A percentile compares a stretch with the other conserved stretches of the same genome.
These are phyloP conservation scores for Eutrigla gurnardus DNA, from an alignment of 2,797 vertebrate species.

Conservation along the genomic window DNA sequence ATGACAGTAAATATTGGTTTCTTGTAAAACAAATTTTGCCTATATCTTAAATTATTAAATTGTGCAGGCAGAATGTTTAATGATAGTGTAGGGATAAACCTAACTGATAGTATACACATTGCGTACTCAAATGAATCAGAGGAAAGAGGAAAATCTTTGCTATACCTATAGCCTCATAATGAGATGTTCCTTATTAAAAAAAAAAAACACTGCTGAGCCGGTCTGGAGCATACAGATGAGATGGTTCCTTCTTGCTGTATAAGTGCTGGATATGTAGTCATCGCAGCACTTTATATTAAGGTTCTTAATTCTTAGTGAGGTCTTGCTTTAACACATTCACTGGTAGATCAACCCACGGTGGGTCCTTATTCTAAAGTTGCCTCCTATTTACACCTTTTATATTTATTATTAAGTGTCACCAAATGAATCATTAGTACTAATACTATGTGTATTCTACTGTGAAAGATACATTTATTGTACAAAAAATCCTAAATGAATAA, in stretches of 20 bases:
- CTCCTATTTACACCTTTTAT: too few relatives aligned
- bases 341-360: too few relatives aligned
- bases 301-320: too few relatives aligned
- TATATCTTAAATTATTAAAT: background rate
- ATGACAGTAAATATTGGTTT: background rate
- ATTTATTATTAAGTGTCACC: background rate
- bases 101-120: background rate
- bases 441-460: background rate
- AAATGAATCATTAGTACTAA: conserved; percentile 31
- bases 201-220: conserved; percentile 18
- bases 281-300: background rate
- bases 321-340: too few relatives aligned
- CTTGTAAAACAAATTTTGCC: background rate
- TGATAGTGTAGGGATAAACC: background rate
- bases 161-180: conserved; percentile 19
- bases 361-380: too few relatives aligned
- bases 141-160: background rate
- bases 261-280: background rate
- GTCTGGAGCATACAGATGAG: conserved; percentile 11
- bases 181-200: conserved; percentile 8
- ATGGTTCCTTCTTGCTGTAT: conserved; percentile 3
- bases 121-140: conserved; percentile 5
- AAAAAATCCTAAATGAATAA: background rate
- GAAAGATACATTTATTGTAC: background rate
- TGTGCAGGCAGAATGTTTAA: background rate